These are phyloP conservation scores for Caenorhabditis wallacei DNA, from an alignment of 2,888 invertebrate species.

Conservation along the genomic window DNA sequence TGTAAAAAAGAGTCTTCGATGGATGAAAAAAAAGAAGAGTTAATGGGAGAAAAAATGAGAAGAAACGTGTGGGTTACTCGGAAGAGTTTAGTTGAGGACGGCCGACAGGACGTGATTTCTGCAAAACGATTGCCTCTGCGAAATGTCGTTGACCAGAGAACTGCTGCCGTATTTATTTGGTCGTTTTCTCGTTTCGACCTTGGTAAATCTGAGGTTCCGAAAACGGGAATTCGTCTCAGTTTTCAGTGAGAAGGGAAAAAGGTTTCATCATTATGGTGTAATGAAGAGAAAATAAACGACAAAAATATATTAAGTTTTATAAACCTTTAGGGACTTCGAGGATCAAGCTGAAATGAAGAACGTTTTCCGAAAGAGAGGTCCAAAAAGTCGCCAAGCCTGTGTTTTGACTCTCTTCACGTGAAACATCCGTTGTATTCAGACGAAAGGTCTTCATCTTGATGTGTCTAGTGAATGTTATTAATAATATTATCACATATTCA, in stretches of 20 bases:
- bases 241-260: background rate
- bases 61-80: conserved; percentile 15
- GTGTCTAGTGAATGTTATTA: conserved; percentile 15
- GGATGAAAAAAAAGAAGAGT: background rate
- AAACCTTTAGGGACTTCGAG: too few species aligned
- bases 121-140: conserved; percentile 30
- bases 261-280: background rate
- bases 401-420: conserved; percentile 13
- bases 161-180: conserved; percentile 22
- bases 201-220: conserved; percentile 11
- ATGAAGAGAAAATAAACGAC: too few species aligned
- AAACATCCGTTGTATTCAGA: background rate
- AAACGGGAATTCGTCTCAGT: background rate
- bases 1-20: conserved; percentile 25
- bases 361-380: background rate
- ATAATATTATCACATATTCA: conserved; percentile 17
- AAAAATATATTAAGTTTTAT: too few species aligned
- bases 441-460: conserved; percentile 11
- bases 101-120: conserved; percentile 51
- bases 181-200: conserved; percentile 34
- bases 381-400: background rate
- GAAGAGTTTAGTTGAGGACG: conserved; percentile 36
- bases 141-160: conserved; percentile 39
- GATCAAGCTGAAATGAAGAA: background rate
- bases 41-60: conserved; percentile 5